Percentiles rank a stretch among this genome's conserved stretches.
Evolutionary conservation across 2,888 invertebrate genomes (phyloP).

Genomic region (Phyllotreta cruciferae): DNA sequence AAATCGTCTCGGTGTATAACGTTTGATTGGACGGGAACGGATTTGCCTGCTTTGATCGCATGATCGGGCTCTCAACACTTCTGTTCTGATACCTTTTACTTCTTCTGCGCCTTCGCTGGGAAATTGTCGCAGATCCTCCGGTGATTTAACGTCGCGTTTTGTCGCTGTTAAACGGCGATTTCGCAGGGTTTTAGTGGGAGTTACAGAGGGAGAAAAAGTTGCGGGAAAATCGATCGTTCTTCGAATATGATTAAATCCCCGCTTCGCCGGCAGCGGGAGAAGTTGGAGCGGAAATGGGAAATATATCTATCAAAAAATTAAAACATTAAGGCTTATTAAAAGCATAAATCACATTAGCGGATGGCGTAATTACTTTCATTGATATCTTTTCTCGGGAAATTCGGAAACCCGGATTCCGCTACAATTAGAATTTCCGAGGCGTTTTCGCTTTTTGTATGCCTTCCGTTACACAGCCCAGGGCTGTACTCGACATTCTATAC

Average conservation of each 20-base stretch:
- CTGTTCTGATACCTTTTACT: slow-evolving; percentile 1
- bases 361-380: slow-evolving; percentile 53
- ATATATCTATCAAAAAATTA: slow-evolving; percentile 44
- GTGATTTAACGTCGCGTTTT: too few species aligned
- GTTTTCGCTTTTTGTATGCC: slow-evolving; percentile 35
- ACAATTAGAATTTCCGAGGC: slow-evolving; percentile 49
- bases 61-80: slow-evolving; percentile 1
- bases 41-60: slow-evolving; percentile 33
- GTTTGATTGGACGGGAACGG: slow-evolving; percentile 47
- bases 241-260: too few species aligned
- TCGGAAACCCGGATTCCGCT: slow-evolving; percentile 52
- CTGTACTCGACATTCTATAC: too few species aligned
- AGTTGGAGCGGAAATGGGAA: slow-evolving; percentile 31
- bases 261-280: too few species aligned
- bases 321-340: slow-evolving; percentile 51
- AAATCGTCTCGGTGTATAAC: slow-evolving; percentile 44
- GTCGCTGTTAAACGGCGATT: too few species aligned
- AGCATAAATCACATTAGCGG: slow-evolving; percentile 51
- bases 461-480: too few species aligned
- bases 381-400: slow-evolving; percentile 55
- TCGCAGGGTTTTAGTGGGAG: too few species aligned
- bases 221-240: too few species aligned
- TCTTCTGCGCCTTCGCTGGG: neutral
- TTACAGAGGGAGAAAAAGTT: too few species aligned
- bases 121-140: neutral